Evolutionary conservation across 2,888 invertebrate species (phyloP).

Genomic region (Drosophila helvetica): DNA sequence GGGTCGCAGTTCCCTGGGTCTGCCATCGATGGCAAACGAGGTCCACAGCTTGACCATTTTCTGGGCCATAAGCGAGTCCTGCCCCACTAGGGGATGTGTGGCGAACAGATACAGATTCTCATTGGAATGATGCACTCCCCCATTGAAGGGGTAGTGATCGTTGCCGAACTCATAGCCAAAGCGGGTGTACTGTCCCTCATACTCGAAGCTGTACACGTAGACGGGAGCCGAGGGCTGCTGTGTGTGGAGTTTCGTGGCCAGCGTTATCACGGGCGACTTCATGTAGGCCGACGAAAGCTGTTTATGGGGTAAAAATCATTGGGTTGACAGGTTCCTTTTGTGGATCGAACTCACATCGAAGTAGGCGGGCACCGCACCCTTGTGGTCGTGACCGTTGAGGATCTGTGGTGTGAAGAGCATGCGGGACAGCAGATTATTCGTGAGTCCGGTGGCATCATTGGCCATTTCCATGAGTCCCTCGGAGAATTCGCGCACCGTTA

Average conservation of each 20-base stretch:
- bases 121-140: slow-evolving; percentile 86
- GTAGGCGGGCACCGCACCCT: slow-evolving; percentile 83
- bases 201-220: slow-evolving; percentile 85
- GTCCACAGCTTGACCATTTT: slow-evolving; percentile 84
- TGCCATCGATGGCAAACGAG: slow-evolving; percentile 82
- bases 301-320: background rate
- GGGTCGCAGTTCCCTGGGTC: slow-evolving; percentile 61
- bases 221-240: slow-evolving; percentile 75
- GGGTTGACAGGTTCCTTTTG: background rate
- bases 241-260: slow-evolving; percentile 74
- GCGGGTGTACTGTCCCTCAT: slow-evolving; percentile 83
- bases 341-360: slow-evolving; percentile 84
- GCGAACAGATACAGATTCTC: slow-evolving; percentile 86
- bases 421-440: slow-evolving; percentile 82
- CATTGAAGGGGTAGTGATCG: slow-evolving; percentile 84
- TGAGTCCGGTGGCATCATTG: slow-evolving; percentile 65
- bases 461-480: slow-evolving; percentile 56
- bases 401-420: slow-evolving; percentile 82
- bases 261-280: slow-evolving; percentile 84
- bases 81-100: slow-evolving; percentile 76
- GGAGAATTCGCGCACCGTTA: slow-evolving; percentile 71
- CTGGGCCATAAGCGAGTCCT: slow-evolving; percentile 83
- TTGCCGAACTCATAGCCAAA: slow-evolving; percentile 84
- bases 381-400: slow-evolving; percentile 82
- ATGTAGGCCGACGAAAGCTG: slow-evolving; percentile 77